phyloP scores from a whole-genome alignment of 2,797 vertebrate species.

The Molothrus ater region DNA sequence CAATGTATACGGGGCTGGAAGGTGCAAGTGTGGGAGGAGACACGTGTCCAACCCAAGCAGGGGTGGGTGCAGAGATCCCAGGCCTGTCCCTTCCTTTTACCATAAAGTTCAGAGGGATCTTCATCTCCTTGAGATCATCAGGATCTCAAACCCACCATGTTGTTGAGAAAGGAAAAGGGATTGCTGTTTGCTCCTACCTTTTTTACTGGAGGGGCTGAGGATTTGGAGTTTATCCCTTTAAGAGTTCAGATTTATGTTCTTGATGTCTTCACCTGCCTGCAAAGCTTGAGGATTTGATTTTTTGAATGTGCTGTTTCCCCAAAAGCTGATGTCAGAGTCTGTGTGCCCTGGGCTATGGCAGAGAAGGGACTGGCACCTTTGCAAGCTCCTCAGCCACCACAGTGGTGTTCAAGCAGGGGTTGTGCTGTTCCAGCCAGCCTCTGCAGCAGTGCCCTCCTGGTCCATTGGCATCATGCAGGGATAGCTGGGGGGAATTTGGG shows the following conservation, averaged over 20 bases:
- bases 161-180: not conserved
- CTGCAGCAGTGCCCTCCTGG: not conserved
- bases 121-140: not conserved
- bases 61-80: not conserved
- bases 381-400: rapidly evolving
- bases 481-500: not conserved
- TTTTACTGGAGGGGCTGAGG: not conserved
- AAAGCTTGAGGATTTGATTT: not conserved
- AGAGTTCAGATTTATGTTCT: not conserved
- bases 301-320: not conserved
- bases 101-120: not conserved
- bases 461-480: rapidly evolving
- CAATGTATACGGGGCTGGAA: not conserved
- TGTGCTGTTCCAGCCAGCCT: rapidly evolving
- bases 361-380: not conserved
- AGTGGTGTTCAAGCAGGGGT: rapidly evolving
- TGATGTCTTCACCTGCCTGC: not conserved
- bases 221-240: not conserved
- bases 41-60: rapidly evolving
- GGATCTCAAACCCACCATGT: not conserved
- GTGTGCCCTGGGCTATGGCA: not conserved
- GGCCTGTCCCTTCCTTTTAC: not conserved
- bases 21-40: not conserved
- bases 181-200: not conserved
- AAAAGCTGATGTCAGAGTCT: not conserved